Conservation (phyloP, 2,888 invertebrate genomes). For the Alviniconcha strummeri region DNA sequence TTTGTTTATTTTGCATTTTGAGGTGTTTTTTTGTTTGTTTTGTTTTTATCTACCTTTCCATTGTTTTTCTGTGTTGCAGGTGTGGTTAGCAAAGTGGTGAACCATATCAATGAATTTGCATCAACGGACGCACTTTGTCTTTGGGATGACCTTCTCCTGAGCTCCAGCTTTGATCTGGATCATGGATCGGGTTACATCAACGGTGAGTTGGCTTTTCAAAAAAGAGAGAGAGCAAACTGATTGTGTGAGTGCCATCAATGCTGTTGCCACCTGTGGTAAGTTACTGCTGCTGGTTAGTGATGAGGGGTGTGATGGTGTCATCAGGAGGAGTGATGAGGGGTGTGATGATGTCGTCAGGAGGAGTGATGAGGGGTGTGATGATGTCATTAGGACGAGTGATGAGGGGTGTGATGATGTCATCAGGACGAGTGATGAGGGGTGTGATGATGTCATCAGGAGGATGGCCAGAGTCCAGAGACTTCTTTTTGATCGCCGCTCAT, state of each 20-base stretch:
- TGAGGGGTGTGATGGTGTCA: neutral
- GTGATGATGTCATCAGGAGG: too few relatives aligned
- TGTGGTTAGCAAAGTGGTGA: conserved; percentile 57
- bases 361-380: too few relatives aligned
- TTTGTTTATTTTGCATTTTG: too few relatives aligned
- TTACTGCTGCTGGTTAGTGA: neutral
- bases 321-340: too few relatives aligned
- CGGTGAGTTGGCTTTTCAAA: conserved; percentile 48
- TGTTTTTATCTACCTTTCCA: neutral
- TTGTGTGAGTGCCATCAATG: too few relatives aligned
- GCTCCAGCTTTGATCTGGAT: conserved; percentile 67
- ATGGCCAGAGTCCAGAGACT: too few relatives aligned
- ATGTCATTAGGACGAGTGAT: too few relatives aligned
- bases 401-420: too few relatives aligned
- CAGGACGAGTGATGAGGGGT: too few relatives aligned
- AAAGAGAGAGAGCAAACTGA: too few relatives aligned
- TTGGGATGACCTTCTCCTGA: conserved; percentile 54
- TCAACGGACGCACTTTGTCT: conserved; percentile 63
- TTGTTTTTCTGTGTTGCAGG: conserved; percentile 46
- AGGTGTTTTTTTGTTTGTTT: neutral
- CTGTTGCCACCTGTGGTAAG: neutral
- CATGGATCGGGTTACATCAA: conserved; percentile 65
- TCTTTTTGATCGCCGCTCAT: too few relatives aligned
- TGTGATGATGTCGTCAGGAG: too few relatives aligned
- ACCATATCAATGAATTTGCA: conserved; percentile 65